Percentiles rank a stretch among this genome's conserved stretches.
Conservation (phyloP, 2,797 vertebrate genomes). For the Sphenodon punctatus region DNA sequence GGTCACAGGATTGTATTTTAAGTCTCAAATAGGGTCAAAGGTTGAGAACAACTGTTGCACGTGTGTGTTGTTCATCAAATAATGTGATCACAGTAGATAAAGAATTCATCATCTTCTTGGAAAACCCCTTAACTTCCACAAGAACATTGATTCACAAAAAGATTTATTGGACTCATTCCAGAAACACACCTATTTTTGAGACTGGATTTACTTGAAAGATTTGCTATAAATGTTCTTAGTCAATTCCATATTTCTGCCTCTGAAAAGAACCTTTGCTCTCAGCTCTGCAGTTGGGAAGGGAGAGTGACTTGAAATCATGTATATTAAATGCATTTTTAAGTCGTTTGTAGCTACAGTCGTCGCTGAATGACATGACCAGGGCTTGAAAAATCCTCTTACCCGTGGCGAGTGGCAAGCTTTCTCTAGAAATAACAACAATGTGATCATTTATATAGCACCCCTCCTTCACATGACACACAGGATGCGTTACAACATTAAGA, state of each 20-base stretch:
- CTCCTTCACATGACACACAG: too few relatives aligned
- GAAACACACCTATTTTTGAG: neutral
- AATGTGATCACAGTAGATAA: slow-evolving; percentile 21
- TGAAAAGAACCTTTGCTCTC: neutral
- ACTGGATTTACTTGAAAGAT: neutral
- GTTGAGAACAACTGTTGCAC: too few relatives aligned
- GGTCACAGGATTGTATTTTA: too few relatives aligned
- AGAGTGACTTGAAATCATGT: neutral
- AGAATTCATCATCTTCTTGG: slow-evolving; percentile 36
- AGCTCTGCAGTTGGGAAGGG: neutral
- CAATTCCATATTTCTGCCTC: neutral
- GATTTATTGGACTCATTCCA: neutral
- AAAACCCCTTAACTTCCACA: neutral
- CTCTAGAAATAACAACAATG: too few relatives aligned
- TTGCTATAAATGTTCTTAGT: neutral
- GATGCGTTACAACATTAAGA: too few relatives aligned
- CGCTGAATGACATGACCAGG: neutral
- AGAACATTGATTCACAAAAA: too few relatives aligned
- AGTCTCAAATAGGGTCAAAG: too few relatives aligned
- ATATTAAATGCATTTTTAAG: neutral
- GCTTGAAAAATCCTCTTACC: neutral
- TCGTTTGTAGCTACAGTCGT: rapidly evolving
- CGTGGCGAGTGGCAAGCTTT: neutral
- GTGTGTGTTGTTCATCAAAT: slow-evolving; percentile 21
- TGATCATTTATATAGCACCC: too few relatives aligned